A percentile compares a stretch with the other conserved stretches of the same genome.
Evolutionary conservation across 2,888 invertebrate species (phyloP).

Genomic region (Epirrhoe tristata): DNA sequence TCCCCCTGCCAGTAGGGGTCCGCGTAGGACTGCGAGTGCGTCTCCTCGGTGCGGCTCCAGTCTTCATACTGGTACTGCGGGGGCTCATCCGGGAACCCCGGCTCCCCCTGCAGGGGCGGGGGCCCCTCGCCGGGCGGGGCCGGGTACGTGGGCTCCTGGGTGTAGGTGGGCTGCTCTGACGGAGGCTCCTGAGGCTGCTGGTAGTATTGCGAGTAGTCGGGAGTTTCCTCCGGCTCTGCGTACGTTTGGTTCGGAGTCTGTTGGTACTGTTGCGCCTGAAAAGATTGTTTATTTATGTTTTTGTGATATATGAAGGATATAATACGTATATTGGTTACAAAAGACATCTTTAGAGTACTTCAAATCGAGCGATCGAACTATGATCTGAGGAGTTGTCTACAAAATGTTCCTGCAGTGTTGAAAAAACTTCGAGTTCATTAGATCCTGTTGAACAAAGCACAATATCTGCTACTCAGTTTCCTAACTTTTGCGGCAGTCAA

Average conservation of each 20-base stretch:
- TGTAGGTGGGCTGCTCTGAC: constrained; percentile 23
- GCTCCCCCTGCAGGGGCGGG: constrained; percentile 9
- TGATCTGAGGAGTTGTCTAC: too few species aligned
- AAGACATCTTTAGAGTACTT: not conserved
- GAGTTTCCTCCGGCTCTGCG: constrained; percentile 50
- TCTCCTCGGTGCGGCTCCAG: constrained; percentile 50
- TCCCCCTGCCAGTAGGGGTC: constrained; percentile 66
- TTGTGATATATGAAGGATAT: not conserved
- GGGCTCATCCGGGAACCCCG: constrained; percentile 30
- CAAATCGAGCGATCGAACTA: too few species aligned
- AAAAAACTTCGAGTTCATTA: too few species aligned
- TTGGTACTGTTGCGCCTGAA: constrained; percentile 53
- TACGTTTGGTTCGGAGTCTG: constrained; percentile 41
- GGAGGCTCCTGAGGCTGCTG: constrained; percentile 36
- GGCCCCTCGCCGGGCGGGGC: constrained; percentile 24
- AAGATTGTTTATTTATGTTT: not conserved
- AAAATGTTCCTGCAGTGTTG: too few species aligned
- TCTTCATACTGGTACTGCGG: constrained; percentile 49
- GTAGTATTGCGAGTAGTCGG: constrained; percentile 58
- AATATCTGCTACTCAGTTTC: too few species aligned
- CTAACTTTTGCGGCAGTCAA: too few species aligned
- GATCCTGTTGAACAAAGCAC: not conserved
- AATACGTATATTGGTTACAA: too few species aligned
- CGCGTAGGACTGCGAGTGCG: constrained; percentile 52
- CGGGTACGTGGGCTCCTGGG: not conserved